Base-by-base conservation (phyloP, 2,113 vertebrate species). In the Heterochromis multidens region DNA sequence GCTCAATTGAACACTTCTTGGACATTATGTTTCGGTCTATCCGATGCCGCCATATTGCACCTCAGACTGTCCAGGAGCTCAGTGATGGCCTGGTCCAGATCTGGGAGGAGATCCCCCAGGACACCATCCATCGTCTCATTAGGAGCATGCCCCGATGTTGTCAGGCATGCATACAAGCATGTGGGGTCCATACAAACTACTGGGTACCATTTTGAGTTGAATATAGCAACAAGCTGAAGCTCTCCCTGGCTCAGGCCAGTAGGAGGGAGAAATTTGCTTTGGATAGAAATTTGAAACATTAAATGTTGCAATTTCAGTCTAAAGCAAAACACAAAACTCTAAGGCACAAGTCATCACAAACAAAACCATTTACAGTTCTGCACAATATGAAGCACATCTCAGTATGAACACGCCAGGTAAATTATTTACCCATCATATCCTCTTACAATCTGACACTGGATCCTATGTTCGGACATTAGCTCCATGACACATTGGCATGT, bases 381-480 rank as follows among this genome's bases (percentile, higher is more conserved):
- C 65, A 19, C 29, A 62, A 54, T 27, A 27, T 74, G 31, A 1
- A 8, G 37, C 16, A 77, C 81, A 88, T 89, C 65, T 88, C 83
- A 79, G 57, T 56, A 37, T 21, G 23, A 89, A 79, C 54, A 60
- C 82, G 54, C 40, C 21, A 2, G 9, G 57, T 92, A 49, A 92
- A 93, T 92, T 74, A 89, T 94, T 93, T 17, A 94, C 54, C 56
- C 63, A 14, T 82, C 90, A 86, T 81, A 89, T 90, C 92, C 81
- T 65, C 35, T 60, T 88, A 83, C 67, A 70, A 72, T 79, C 82
- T 78, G 81, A 43, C 65, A 81, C 8, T 29, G 58, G 59, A 78
- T 80, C 70, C 79, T 49, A 43, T 79, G 79, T 25, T 87, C 77
- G 58, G 79, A 79, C 83, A 90, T 81, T 84, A 78, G 33, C 14